Evolutionary conservation across 64 coral and sea anemone species (phyloP), one percentile per base, ranked within the genome.

Genomic region (Dendrophyllia cribrosa): DNA sequence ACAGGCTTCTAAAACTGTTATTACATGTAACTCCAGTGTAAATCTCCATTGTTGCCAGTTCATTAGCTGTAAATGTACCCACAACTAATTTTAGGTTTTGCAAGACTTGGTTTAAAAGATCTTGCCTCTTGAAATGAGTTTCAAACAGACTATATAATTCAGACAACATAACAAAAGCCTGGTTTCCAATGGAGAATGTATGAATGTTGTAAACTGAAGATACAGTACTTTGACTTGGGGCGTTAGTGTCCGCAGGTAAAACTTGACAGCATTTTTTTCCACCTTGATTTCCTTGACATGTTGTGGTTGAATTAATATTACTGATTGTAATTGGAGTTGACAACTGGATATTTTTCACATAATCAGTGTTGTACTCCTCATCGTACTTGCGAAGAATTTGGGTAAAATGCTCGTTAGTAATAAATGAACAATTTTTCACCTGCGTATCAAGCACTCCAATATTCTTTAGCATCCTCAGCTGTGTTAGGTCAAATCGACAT

Each of bases 371-470:
- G 44, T 11, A 59, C 3, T 83, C 74, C 4, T 82, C 43, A 72
- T 92, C 88, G 17, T 92, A 92, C 23, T 78, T 77, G 3, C 58
- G 13, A 48, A 96, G 67, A 7, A 96, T 44, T 34, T 92, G 76
- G 20, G 5, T 3, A 16, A 96, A 84, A 53, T 96, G 85, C 20
- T 91, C 69, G 7, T 43, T 15, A 56, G 20, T 17, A 47, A 96
- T 96, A 85, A 88, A 92, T 12, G 94, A 92, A 51, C 94, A 96
- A 50, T 86, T 80, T 67, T 96, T 96, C 15, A 82, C 90, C 17
- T 87, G 84, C 9, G 87, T 76, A 43, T 82, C 78, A 6, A 96
- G 83, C 6, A 66, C 76, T 58, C 76, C 75, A 3, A 88, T 43
- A 43, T 91, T 85, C 72, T 96, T 96, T 4, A 96, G 67, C 34